Evolutionary conservation across 2,888 invertebrate species (phyloP).

Genomic region (Idaea biselata): DNA sequence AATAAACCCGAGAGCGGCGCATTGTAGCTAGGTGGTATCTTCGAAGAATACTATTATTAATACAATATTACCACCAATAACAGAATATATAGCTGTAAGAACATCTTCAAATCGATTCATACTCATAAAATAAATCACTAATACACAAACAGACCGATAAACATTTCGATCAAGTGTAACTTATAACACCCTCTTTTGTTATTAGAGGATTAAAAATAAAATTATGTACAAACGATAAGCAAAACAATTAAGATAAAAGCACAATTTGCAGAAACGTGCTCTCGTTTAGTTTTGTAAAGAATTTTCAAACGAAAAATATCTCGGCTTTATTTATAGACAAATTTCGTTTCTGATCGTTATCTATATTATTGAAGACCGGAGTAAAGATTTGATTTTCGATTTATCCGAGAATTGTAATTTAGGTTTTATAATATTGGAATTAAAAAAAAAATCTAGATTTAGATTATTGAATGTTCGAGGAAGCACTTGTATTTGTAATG

Average conservation of each 20-base stretch:
- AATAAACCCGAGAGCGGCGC: no score
- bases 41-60: no score
- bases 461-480: background rate
- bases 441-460: background rate
- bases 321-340: background rate
- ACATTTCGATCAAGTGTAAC: background rate
- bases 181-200: background rate
- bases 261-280: background rate
- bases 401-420: background rate
- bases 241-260: background rate
- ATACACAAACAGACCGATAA: background rate
- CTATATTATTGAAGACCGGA: background rate
- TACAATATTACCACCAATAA: no score
- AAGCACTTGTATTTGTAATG: background rate
- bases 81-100: no score
- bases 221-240: background rate
- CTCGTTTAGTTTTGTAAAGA: background rate
- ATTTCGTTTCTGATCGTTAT: background rate
- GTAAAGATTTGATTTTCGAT: background rate
- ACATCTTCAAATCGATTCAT: no score
- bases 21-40: no score
- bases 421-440: background rate
- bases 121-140: no score
- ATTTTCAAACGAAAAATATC: background rate
- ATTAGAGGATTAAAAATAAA: background rate